These are phyloP conservation scores for Hepsetus odoe DNA, from an alignment of 2,113 vertebrate genomes.

Conservation along the genomic window DNA sequence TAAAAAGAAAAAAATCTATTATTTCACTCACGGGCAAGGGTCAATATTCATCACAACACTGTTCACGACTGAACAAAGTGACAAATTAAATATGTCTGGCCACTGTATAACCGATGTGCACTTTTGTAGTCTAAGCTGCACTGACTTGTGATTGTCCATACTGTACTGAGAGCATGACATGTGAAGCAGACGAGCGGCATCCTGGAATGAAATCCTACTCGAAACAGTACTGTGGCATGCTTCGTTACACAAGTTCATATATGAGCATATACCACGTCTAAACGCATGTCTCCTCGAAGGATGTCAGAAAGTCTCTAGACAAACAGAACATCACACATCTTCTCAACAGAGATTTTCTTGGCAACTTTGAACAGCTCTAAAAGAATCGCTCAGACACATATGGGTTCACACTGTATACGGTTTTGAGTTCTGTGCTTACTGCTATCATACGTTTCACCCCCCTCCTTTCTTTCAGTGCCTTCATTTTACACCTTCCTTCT, in stretches of 20 bases:
- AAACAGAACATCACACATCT: slow-evolving; percentile 8
- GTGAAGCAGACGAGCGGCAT: slow-evolving; percentile 7
- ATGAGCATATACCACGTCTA: slow-evolving; percentile 24
- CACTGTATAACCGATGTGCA: not conserved
- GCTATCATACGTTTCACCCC: not conserved
- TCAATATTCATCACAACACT: slow-evolving; percentile 56
- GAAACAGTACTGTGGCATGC: slow-evolving; percentile 18
- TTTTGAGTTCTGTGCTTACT: slow-evolving; percentile 40
- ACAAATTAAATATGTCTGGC: slow-evolving; percentile 24
- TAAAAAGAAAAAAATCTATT: slow-evolving; percentile 25
- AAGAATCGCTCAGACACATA: slow-evolving; percentile 9
- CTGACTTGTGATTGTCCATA: slow-evolving; percentile 33
- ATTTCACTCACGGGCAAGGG: slow-evolving; percentile 28
- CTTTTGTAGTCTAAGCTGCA: not conserved
- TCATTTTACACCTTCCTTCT: not conserved
- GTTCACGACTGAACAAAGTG: slow-evolving; percentile 45
- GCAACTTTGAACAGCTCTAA: slow-evolving; percentile 19
- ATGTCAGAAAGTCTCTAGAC: too few species aligned
- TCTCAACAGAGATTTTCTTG: slow-evolving; percentile 38
- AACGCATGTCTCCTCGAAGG: not conserved
- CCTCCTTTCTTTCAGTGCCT: not conserved
- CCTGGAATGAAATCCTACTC: slow-evolving; percentile 6
- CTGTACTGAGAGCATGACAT: not conserved
- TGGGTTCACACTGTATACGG: slow-evolving; percentile 4
- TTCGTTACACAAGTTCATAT: slow-evolving; percentile 10